phyloP scores from a whole-genome alignment of 1,140 invertebrate species.

The Drosophila willistoni region DNA sequence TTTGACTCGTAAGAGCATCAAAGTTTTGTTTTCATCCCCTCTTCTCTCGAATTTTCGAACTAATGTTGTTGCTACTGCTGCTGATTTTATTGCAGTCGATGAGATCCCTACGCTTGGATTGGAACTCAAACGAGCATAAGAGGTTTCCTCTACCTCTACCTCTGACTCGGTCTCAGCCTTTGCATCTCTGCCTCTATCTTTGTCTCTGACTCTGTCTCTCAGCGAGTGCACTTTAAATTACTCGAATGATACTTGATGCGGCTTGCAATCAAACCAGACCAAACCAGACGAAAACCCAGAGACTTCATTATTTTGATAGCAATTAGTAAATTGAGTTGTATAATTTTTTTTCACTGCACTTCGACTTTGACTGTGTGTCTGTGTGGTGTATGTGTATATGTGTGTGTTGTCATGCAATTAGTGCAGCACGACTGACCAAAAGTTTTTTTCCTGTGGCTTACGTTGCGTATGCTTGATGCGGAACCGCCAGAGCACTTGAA shows the following conservation, averaged over 20 bases:
- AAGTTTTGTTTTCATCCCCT: conserved; percentile 44
- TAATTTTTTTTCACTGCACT: conserved; percentile 62
- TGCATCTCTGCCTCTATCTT: not conserved
- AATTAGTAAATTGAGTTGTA: conserved; percentile 80
- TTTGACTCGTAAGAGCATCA: conserved; percentile 68
- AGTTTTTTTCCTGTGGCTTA: conserved; percentile 19
- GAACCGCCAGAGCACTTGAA: conserved; percentile 5
- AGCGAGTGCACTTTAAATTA: conserved; percentile 73
- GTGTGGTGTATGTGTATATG: conserved; percentile 18
- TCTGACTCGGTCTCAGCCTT: not conserved
- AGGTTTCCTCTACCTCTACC: conserved; percentile 21
- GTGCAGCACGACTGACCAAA: conserved; percentile 55
- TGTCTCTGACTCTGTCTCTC: conserved; percentile 19
- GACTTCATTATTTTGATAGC: conserved; percentile 81
- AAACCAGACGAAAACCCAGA: conserved; percentile 13
- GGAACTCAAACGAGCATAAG: conserved; percentile 42
- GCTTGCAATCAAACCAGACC: conserved; percentile 59
- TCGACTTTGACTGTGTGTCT: conserved; percentile 33
- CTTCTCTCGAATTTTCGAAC: conserved; percentile 13
- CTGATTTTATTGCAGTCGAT: conserved; percentile 62
- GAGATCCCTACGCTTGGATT: conserved; percentile 23
- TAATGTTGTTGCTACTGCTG: conserved; percentile 14
- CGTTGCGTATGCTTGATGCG: conserved; percentile 61
- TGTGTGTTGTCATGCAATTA: conserved; percentile 68
- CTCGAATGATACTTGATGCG: conserved; percentile 80